phyloP scores from a whole-genome alignment of 2,797 vertebrate species.

The Eulemur rubriventer region DNA sequence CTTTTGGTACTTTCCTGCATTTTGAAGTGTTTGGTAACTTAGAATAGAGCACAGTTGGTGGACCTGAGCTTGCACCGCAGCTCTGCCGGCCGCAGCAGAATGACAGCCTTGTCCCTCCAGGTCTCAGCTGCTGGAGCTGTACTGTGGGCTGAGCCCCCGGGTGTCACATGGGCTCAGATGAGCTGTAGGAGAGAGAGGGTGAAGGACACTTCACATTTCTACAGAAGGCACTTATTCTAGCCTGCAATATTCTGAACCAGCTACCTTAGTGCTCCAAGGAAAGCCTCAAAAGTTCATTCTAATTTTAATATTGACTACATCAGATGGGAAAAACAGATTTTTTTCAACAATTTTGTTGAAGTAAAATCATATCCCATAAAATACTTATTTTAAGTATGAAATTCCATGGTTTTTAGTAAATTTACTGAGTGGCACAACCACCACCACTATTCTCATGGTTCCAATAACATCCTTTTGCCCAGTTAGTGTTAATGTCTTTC shows the following conservation, averaged over 20 bases:
- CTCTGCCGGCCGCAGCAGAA: neutral
- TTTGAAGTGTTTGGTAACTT: neutral
- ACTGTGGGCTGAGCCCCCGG: neutral
- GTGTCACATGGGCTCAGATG: neutral
- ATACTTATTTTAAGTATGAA: neutral
- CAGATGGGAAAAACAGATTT: neutral
- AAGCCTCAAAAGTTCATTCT: neutral
- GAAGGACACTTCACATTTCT: neutral
- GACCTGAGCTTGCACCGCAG: too few species aligned
- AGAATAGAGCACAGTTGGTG: neutral
- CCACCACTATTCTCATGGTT: neutral
- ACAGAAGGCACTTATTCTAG: neutral
- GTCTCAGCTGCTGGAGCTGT: too few species aligned
- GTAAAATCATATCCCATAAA: neutral
- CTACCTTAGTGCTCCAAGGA: neutral
- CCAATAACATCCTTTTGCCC: neutral
- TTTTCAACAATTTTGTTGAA: neutral
- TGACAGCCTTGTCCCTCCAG: too few species aligned
- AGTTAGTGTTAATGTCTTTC: neutral
- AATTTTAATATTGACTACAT: neutral
- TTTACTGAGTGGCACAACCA: neutral
- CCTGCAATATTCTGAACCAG: neutral
- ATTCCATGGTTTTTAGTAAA: neutral
- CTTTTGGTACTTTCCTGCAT: neutral
- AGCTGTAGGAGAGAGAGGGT: neutral